Percentiles rank a stretch among this genome's conserved stretches.
phyloP scores from a whole-genome alignment of 2,888 invertebrate genomes.

The Nasonia oneida region DNA sequence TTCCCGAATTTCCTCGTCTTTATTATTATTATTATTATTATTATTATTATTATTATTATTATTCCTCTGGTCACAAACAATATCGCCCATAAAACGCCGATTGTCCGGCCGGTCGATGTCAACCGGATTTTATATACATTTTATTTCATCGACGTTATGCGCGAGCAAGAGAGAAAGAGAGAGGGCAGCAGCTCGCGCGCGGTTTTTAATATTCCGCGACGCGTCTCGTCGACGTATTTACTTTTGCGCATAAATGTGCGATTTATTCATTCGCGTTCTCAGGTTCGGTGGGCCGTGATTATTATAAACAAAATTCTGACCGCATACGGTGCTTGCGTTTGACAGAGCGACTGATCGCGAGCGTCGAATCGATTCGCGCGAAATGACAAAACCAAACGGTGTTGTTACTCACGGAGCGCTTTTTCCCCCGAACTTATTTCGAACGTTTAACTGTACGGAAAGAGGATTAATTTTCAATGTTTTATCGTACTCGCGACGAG shows the following conservation, averaged over 20 bases:
- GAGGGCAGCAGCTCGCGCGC: background rate
- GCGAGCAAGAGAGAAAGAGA: no score
- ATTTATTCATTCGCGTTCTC: slow-evolving; percentile 32
- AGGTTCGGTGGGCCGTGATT: background rate
- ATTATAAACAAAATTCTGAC: slow-evolving; percentile 23
- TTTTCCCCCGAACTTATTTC: no score
- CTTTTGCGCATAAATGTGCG: slow-evolving; percentile 18
- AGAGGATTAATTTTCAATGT: background rate
- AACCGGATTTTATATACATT: background rate
- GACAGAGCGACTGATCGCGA: slow-evolving; percentile 41
- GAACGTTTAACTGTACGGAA: no score
- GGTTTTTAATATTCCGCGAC: background rate
- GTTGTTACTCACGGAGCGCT: slow-evolving; percentile 8
- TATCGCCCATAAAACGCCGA: background rate
- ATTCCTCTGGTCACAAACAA: background rate
- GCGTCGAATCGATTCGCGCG: slow-evolving; percentile 15
- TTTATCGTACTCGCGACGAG: no score
- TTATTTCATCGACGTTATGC: background rate
- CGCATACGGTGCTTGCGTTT: slow-evolving; percentile 28
- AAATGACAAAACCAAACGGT: slow-evolving; percentile 38
- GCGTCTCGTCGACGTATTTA: background rate
- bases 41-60: background rate
- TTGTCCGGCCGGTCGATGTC: background rate
- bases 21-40: slow-evolving; percentile 13
- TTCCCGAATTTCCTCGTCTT: slow-evolving; percentile 3